Evolutionary conservation across 2,888 invertebrate genomes (phyloP).

Genomic region (Cheilosia soror): DNA sequence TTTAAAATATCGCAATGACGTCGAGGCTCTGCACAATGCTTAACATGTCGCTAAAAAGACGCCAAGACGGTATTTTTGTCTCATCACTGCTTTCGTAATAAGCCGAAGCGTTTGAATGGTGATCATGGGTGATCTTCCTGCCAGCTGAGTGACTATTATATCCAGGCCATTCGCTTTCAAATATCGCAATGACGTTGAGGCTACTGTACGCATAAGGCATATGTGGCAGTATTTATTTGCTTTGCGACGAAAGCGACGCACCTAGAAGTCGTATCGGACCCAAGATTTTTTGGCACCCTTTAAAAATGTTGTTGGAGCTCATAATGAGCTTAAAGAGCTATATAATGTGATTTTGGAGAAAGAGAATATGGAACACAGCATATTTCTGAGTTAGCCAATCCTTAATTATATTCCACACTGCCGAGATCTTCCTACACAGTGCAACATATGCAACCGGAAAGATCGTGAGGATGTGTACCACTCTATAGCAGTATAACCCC

Average conservation of each 20-base stretch:
- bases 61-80: neutral
- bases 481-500: no score
- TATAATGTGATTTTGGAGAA: no score
- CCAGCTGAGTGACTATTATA: neutral
- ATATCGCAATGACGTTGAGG: neutral
- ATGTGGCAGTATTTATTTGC: neutral
- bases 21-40: no score
- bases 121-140: constrained; percentile 1
- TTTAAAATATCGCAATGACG: no score
- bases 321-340: no score
- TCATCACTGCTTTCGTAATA: constrained; percentile 2
- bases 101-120: neutral
- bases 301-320: no score
- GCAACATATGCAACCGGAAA: no score
- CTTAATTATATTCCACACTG: no score
- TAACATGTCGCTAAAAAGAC: constrained; percentile 23
- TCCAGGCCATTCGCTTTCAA: constrained; percentile 11
- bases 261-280: neutral
- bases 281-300: neutral
- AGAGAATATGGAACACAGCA: no score
- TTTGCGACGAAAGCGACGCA: neutral
- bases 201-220: neutral
- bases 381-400: no score
- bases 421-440: no score
- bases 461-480: no score